A percentile compares a stretch with the other conserved stretches of the same genome.
phyloP scores from a whole-genome alignment of 1,140 invertebrate species.

The Globodera ellingtonae region DNA sequence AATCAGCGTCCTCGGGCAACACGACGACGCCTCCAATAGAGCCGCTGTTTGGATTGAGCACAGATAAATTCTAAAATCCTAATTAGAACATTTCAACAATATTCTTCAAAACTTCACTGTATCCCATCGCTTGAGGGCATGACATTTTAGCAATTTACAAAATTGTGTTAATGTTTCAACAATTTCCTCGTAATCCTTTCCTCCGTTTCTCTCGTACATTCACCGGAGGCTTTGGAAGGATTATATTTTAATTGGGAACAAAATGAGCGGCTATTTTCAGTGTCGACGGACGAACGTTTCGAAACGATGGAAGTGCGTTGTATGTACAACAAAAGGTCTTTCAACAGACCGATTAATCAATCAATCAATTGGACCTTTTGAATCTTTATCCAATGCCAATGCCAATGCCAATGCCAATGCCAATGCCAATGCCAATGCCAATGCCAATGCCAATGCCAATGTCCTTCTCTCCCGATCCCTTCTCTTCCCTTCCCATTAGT shows the following conservation, averaged over 20 bases:
- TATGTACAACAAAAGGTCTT: not conserved
- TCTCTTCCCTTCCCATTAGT: too few relatives aligned
- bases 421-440: not conserved
- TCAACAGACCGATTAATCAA: too few relatives aligned
- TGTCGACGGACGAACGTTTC: not conserved
- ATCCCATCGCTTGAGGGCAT: too few relatives aligned
- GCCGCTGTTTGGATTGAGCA: too few relatives aligned
- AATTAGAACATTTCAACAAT: too few relatives aligned
- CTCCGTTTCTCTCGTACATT: not conserved
- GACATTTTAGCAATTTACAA: not conserved
- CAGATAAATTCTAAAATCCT: too few relatives aligned
- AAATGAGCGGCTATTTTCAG: not conserved
- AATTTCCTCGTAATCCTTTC: not conserved
- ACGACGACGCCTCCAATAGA: too few relatives aligned
- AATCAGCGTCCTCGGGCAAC: too few relatives aligned
- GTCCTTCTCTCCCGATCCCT: too few relatives aligned
- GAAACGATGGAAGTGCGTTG: not conserved
- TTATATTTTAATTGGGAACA: conserved; percentile 2
- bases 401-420: too few relatives aligned
- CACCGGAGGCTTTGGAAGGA: not conserved
- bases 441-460: not conserved
- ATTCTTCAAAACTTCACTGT: too few relatives aligned
- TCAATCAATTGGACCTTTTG: not conserved
- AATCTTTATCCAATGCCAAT: not conserved
- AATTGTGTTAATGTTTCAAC: not conserved